These are phyloP conservation scores for Drosophila yooni DNA, from an alignment of 2,888 invertebrate species.

Conservation along the genomic window DNA sequence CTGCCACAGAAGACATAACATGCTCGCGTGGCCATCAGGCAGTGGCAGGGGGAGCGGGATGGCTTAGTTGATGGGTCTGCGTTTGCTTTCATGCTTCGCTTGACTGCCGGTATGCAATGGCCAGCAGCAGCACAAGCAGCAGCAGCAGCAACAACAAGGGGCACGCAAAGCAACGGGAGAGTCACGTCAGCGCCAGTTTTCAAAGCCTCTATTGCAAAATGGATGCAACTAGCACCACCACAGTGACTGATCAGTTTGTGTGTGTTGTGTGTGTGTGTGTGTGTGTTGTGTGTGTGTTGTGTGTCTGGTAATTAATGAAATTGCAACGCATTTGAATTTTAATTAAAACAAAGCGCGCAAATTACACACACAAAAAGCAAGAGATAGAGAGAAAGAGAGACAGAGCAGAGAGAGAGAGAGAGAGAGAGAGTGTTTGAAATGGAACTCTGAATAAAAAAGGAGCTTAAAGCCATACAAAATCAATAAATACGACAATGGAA, in stretches of 20 bases:
- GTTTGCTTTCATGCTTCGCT: conserved; percentile 77
- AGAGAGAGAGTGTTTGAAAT: neutral
- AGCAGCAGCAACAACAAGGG: conserved; percentile 10
- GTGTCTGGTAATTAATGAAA: conserved; percentile 82
- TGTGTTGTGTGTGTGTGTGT: conserved; percentile 26
- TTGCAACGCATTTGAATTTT: conserved; percentile 83
- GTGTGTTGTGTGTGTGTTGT: conserved; percentile 31
- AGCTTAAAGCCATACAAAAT: neutral
- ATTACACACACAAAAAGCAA: conserved; percentile 54
- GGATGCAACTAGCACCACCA: conserved; percentile 67
- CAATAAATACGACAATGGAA: neutral
- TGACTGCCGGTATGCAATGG: conserved; percentile 72
- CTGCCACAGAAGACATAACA: conserved; percentile 26
- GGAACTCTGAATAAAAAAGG: neutral
- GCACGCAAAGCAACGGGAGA: conserved; percentile 14
- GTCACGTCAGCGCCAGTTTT: conserved; percentile 73
- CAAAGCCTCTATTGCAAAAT: conserved; percentile 71
- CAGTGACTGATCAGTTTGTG: conserved; percentile 34
- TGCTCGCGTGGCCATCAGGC: conserved; percentile 21
- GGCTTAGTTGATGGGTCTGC: conserved; percentile 65
- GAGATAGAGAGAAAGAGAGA: neutral
- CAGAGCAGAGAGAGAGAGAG: neutral
- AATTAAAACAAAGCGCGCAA: conserved; percentile 82
- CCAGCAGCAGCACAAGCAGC: conserved; percentile 44
- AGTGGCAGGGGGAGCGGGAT: neutral